Percentiles rank a stretch among this genome's conserved stretches.
phyloP scores from a whole-genome alignment of 2,797 vertebrate species.

The Phataginus tetradactyla region DNA sequence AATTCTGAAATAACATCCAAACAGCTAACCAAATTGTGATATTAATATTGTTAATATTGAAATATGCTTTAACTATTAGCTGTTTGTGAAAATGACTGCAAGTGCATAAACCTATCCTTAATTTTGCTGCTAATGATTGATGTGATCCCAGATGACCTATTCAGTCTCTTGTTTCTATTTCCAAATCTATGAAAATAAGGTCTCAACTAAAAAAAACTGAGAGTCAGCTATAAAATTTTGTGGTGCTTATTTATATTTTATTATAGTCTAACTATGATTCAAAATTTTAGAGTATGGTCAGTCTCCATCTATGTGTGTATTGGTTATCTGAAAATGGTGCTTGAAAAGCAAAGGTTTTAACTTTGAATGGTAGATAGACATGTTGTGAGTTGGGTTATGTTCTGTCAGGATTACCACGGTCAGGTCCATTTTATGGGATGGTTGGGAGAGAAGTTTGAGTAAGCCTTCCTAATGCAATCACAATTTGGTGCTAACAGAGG shows the following conservation, averaged over 20 bases:
- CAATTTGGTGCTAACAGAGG: not conserved
- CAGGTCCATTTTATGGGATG: not conserved
- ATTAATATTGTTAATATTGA: not conserved
- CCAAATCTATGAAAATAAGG: not conserved
- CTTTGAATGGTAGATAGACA: not conserved
- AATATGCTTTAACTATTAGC: not conserved
- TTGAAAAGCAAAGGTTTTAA: not conserved
- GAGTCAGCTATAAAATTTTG: not conserved
- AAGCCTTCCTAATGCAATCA: not conserved
- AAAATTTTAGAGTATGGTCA: not conserved
- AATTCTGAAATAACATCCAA: not conserved
- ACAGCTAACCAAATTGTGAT: not conserved
- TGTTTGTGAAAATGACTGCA: not conserved
- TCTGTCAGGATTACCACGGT: not conserved
- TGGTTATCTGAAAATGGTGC: not conserved
- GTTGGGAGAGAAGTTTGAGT: not conserved
- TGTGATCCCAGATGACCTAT: not conserved
- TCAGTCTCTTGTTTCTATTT: not conserved
- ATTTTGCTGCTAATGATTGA: not conserved
- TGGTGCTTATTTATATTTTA: not conserved
- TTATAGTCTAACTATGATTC: not conserved
- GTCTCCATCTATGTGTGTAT: not conserved
- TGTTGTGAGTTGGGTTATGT: not conserved
- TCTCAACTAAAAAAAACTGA: not conserved
- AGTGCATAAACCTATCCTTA: not conserved